These are phyloP conservation scores for Lypha dubia DNA, from an alignment of 2,888 invertebrate species.

Conservation along the genomic window DNA sequence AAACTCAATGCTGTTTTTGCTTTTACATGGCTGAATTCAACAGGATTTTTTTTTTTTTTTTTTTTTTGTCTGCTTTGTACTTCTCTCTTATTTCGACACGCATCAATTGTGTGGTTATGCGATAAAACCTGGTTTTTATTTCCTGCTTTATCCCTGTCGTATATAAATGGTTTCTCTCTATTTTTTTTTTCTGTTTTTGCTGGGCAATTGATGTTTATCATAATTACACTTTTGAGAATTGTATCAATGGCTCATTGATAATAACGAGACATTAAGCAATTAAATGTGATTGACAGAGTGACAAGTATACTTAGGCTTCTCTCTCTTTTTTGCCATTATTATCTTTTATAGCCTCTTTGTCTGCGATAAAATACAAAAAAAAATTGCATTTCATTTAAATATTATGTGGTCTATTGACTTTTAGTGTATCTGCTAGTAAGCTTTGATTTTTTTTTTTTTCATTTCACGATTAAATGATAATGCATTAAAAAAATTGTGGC, in stretches of 20 bases:
- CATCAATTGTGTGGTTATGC: constrained; percentile 57
- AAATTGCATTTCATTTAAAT: constrained; percentile 63
- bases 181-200: constrained; percentile 32
- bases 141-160: constrained; percentile 30
- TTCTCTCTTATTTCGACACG: constrained; percentile 54
- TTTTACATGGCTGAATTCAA: constrained; percentile 24
- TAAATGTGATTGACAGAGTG: constrained; percentile 72
- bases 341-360: constrained; percentile 3
- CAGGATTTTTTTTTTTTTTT: constrained; percentile 24
- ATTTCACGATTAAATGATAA: constrained; percentile 14
- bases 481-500: too few relatives aligned
- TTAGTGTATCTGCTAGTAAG: constrained; percentile 57
- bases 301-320: constrained; percentile 64
- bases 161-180: constrained; percentile 20
- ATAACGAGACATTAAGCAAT: constrained; percentile 72
- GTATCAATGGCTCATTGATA: constrained; percentile 70
- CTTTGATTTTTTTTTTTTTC: constrained; percentile 32
- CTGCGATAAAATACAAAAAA: constrained; percentile 36
- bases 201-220: constrained; percentile 64
- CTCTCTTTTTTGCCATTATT: constrained; percentile 20
- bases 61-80: too few relatives aligned
- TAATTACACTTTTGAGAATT: constrained; percentile 69
- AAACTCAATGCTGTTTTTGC: neutral
- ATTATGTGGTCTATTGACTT: constrained; percentile 62
- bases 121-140: constrained; percentile 58